phyloP scores from a whole-genome alignment of 2,888 invertebrate genomes.

The Tenthredo scrophulariae region DNA sequence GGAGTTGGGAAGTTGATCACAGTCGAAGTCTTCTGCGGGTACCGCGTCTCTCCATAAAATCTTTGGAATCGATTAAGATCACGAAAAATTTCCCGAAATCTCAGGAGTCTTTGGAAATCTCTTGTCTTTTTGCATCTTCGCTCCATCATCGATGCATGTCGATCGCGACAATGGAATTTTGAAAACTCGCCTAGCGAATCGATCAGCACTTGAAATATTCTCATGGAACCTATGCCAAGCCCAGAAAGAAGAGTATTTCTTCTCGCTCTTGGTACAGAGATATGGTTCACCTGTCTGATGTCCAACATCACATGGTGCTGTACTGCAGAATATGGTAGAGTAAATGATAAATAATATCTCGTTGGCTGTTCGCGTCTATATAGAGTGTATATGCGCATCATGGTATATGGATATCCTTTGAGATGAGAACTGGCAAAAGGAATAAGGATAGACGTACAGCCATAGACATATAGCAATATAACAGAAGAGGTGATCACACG shows the following conservation, averaged over 20 bases:
- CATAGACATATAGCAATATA: slow-evolving; percentile 12
- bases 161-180: too few species aligned
- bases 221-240: background rate
- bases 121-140: too few species aligned
- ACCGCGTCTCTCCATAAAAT: too few species aligned
- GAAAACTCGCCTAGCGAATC: too few species aligned
- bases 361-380: background rate
- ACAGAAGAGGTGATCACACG: slow-evolving; percentile 55
- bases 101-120: too few species aligned
- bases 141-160: too few species aligned
- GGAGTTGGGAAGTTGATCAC: too few species aligned
- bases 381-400: background rate
- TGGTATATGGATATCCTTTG: slow-evolving; percentile 8
- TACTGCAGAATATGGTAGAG: background rate
- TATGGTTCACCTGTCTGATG: slow-evolving; percentile 35
- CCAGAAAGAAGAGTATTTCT: background rate
- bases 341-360: slow-evolving; percentile 35
- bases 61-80: too few species aligned
- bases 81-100: too few species aligned
- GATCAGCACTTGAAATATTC: background rate
- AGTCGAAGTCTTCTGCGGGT: too few species aligned
- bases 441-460: background rate
- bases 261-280: background rate
- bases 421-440: slow-evolving; percentile 6
- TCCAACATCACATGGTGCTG: background rate